Base-by-base conservation (phyloP, 1,140 invertebrate genomes). In the Acyrthosiphon pisum region DNA sequence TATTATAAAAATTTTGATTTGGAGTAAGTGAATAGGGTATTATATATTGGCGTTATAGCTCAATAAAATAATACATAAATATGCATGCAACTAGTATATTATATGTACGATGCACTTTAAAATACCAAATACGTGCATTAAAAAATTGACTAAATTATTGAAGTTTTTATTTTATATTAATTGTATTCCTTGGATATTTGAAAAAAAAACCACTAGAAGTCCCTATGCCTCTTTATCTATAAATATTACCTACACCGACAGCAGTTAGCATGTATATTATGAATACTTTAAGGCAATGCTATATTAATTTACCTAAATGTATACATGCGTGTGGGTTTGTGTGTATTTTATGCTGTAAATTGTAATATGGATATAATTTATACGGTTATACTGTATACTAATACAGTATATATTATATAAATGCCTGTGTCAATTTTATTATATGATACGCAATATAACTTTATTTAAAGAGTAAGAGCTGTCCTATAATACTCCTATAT, bases 281-380 rank as follows among this genome's bases (percentile, higher is more conserved):
- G 0, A 1, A 26, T 14, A 30, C 2, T 3, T 68, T n/a, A n/a
- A 76, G 18, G 60, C n/a, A 18, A n/a, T 76, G n/a, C 6, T 76
- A 76, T n/a, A 76, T n/a, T 76, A 76, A 76, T 76, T 76, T n/a
- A 76, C n/a, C n/a, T n/a, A 76, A 76, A 76, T 76, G 14, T 53
- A 53, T 76, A n/a, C n/a, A 76, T n/a, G 14, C 30, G 6, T n/a
- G 30, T 18, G 14, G 1, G n/a, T n/a, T 76, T 76, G 4, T 76
- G 1, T 35, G 14, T 35, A n/a, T 76, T 76, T 41, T 41, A 41
- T 41, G 41, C 41, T 41, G 41, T 76, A 18, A n/a, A 0, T 11
- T n/a, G n/a, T 76, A 76, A 76, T n/a, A n/a, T 76, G 30, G 11
- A 20, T 76, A n/a, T 76, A n/a, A 76, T n/a, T 35, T 68, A 68